Conservation (phyloP, 2,888 invertebrate species). For the Melikaiella ostensackeni region DNA sequence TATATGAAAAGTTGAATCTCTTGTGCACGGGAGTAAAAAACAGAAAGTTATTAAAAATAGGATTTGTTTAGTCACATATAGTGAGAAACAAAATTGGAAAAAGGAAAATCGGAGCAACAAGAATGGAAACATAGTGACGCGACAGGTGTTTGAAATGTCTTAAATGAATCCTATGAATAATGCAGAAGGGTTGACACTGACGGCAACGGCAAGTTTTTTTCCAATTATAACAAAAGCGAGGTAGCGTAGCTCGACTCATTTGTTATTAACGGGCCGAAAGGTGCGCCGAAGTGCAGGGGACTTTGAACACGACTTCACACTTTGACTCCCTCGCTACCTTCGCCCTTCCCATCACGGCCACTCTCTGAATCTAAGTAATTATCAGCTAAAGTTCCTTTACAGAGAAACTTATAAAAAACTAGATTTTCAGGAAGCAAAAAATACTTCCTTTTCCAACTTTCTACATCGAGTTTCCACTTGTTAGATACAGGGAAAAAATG, state of each 20-base stretch:
- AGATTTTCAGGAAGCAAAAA: neutral
- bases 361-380: constrained; percentile 74
- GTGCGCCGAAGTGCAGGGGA: constrained; percentile 70
- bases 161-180: constrained; percentile 74
- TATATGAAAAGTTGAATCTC: too few species aligned
- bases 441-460: constrained; percentile 7
- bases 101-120: neutral
- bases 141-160: constrained; percentile 71
- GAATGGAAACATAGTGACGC: constrained; percentile 51
- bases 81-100: neutral
- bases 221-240: constrained; percentile 75
- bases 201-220: constrained; percentile 64
- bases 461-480: neutral
- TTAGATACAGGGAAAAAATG: too few species aligned
- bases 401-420: constrained; percentile 47
- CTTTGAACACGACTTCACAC: constrained; percentile 77
- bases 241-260: constrained; percentile 71
- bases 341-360: constrained; percentile 55
- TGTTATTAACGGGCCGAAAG: constrained; percentile 73
- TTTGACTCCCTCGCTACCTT: constrained; percentile 68
- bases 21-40: too few species aligned
- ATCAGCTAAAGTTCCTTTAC: constrained; percentile 71
- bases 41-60: too few species aligned
- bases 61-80: neutral
- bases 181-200: constrained; percentile 72